These are phyloP conservation scores for Napeogenes sylphis DNA, from an alignment of 2,888 invertebrate species.

Conservation along the genomic window DNA sequence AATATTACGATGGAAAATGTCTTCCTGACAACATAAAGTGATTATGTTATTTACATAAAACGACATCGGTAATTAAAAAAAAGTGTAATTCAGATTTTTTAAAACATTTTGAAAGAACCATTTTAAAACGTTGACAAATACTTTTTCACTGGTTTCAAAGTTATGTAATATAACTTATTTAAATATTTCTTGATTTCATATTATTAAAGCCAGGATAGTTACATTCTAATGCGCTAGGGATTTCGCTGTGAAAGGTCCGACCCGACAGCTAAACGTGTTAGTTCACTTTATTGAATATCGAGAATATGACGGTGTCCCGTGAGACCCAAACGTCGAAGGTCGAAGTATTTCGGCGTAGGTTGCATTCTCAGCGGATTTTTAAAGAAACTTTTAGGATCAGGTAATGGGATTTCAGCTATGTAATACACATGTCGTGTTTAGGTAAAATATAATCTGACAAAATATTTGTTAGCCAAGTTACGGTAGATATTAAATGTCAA, in stretches of 20 bases:
- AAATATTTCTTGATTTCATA: slow-evolving; percentile 49
- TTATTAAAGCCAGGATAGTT: slow-evolving; percentile 37
- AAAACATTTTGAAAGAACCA: no score
- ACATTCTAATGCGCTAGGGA: slow-evolving; percentile 58
- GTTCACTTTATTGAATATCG: slow-evolving; percentile 69
- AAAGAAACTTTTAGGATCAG: slow-evolving; percentile 45
- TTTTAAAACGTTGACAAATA: no score
- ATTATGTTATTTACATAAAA: neutral
- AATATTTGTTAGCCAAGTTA: neutral
- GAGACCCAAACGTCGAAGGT: slow-evolving; percentile 53
- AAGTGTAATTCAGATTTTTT: no score
- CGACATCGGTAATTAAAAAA: no score
- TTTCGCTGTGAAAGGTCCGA: slow-evolving; percentile 51
- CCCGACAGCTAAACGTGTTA: slow-evolving; percentile 63
- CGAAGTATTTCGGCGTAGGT: slow-evolving; percentile 44
- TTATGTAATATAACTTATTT: slow-evolving; percentile 36
- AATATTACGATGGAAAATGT: neutral
- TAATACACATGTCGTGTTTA: slow-evolving; percentile 30
- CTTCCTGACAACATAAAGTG: neutral
- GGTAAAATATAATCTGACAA: slow-evolving; percentile 3
- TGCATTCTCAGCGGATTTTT: slow-evolving; percentile 60
- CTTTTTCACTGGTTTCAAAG: neutral
- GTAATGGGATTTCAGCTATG: slow-evolving; percentile 46
- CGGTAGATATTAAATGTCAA: no score
- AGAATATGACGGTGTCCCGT: slow-evolving; percentile 58